phyloP scores from a whole-genome alignment of 2,113 vertebrate genomes.

The Xiphorhynchus elegans region DNA sequence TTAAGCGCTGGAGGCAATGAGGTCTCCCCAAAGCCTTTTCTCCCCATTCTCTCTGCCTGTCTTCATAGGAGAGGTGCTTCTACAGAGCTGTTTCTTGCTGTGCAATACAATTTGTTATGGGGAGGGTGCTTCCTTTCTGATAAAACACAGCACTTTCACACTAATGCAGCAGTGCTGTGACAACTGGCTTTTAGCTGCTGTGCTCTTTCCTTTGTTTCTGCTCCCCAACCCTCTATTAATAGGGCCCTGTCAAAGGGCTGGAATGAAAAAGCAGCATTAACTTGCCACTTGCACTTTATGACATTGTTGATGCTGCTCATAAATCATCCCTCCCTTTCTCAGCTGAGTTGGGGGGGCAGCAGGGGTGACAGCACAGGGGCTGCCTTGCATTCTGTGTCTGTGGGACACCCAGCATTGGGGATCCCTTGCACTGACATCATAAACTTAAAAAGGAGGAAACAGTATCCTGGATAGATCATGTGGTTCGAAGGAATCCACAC shows the following conservation, averaged over 20 bases:
- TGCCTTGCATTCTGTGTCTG: rapidly evolving
- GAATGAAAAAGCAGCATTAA: constrained; percentile 19
- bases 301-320: not conserved
- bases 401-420: not conserved
- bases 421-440: not conserved
- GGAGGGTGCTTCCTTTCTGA: not conserved
- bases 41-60: not conserved
- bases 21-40: not conserved
- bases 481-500: not conserved
- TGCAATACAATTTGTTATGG: not conserved
- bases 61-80: not conserved
- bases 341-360: not conserved
- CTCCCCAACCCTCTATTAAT: not conserved
- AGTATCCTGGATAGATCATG: not conserved
- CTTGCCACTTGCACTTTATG: not conserved
- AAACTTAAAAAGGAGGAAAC: not conserved
- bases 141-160: not conserved
- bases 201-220: not conserved
- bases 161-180: not conserved
- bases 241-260: not conserved
- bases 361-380: not conserved
- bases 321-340: not conserved
- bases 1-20: not conserved
- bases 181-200: not conserved
- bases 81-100: not conserved